phyloP scores from a whole-genome alignment of 2,113 vertebrate species.

The Himantopus leucocephalus region DNA sequence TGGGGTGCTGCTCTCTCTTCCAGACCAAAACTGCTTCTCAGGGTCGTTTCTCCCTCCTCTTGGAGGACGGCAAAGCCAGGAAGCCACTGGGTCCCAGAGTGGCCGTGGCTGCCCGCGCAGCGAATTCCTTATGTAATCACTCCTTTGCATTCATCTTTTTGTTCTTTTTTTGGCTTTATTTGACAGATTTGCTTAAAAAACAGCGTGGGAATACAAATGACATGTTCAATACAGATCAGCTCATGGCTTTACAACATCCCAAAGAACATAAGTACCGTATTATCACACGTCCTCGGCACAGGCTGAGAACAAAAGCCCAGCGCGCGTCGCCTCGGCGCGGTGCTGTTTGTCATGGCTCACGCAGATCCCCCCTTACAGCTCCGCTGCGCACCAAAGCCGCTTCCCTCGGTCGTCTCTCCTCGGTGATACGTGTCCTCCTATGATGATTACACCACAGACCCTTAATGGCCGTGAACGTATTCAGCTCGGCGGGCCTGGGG shows the following conservation, averaged over 20 bases:
- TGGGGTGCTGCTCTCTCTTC: neutral
- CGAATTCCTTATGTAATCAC: neutral
- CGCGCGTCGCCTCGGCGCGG: rapidly evolving
- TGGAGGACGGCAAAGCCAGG: neutral
- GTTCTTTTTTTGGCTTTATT: neutral
- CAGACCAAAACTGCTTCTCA: neutral
- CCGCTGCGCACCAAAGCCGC: neutral
- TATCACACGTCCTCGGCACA: neutral
- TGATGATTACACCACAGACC: neutral
- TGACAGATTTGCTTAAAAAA: slow-evolving; percentile 39
- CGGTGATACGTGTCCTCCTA: rapidly evolving
- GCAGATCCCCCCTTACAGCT: neutral
- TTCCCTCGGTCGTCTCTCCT: neutral
- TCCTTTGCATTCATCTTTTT: neutral
- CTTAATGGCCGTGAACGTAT: neutral
- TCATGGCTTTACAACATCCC: slow-evolving; percentile 14
- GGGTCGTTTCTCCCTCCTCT: neutral
- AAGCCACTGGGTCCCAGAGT: neutral
- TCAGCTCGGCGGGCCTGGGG: neutral
- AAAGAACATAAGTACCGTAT: neutral
- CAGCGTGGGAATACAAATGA: slow-evolving; percentile 55
- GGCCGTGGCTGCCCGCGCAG: neutral
- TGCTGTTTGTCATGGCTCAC: neutral
- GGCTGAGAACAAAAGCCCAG: neutral
- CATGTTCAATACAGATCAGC: slow-evolving; percentile 59